Percentiles rank a stretch among this genome's conserved stretches.
Conservation (phyloP, 2,797 vertebrate genomes). For the Tympanoctomys barrerae region DNA sequence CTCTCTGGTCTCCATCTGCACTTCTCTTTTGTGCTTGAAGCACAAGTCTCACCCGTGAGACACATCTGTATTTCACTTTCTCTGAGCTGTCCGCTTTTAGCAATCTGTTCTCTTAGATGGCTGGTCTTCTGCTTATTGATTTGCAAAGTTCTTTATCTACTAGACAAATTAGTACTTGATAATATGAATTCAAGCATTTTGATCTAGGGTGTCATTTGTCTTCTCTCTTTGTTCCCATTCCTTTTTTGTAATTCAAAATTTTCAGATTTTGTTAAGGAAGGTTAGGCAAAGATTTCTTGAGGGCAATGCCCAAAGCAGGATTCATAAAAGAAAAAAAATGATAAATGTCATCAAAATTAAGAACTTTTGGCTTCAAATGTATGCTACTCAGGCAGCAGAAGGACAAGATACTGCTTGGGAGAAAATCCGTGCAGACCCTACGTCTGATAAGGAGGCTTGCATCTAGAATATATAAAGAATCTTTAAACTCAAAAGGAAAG, state of each 20-base stretch:
- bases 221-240: conserved; percentile 58
- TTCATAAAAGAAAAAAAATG: conserved; percentile 35
- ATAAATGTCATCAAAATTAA: conserved; percentile 47
- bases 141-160: conserved; percentile 53
- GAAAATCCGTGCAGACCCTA: not conserved
- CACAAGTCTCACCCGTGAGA: not conserved
- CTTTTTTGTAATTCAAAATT: conserved; percentile 49
- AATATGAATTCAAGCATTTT: conserved; percentile 55
- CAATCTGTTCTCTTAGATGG: not conserved
- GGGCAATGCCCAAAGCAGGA: not conserved
- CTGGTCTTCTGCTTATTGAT: conserved; percentile 43
- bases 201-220: conserved; percentile 57
- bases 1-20: not conserved
- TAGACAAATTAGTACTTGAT: conserved; percentile 31
- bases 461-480: not conserved
- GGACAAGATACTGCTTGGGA: not conserved
- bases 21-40: not conserved
- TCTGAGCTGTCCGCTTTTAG: not conserved
- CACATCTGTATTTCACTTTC: not conserved
- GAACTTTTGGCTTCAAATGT: not conserved
- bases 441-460: not conserved
- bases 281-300: conserved; percentile 49
- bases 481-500: not conserved
- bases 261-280: conserved; percentile 30
- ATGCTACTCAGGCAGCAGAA: not conserved